Percentiles rank a stretch among this genome's conserved stretches.
phyloP scores from a whole-genome alignment of 2,113 vertebrate species.

The Tragelaphus imberbis region DNA sequence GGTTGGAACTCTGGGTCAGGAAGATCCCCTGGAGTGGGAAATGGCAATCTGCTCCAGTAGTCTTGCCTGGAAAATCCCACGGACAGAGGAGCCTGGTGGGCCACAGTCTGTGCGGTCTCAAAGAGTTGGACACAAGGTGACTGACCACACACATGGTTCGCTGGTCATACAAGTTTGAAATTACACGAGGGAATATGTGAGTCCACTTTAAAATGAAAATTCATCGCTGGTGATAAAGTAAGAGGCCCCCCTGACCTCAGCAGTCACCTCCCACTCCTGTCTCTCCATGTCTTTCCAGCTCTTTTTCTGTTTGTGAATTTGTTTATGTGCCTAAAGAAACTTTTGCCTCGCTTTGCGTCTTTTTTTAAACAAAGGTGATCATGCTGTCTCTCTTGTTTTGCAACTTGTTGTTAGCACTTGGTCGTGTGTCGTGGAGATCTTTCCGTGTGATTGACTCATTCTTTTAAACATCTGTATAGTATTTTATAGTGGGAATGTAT shows the following conservation, averaged over 20 bases:
- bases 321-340: neutral
- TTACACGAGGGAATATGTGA: neutral
- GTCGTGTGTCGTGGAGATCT: neutral
- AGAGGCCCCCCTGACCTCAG: neutral
- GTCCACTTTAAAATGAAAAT: neutral
- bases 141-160: neutral
- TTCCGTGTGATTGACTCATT: neutral
- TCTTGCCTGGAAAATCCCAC: neutral
- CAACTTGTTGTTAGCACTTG: neutral
- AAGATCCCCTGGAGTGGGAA: neutral
- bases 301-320: neutral
- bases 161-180: rapidly evolving
- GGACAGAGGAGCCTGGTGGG: neutral
- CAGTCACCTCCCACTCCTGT: neutral
- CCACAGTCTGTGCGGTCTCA: neutral
- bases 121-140: neutral
- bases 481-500: neutral
- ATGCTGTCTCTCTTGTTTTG: neutral
- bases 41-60: neutral
- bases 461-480: neutral
- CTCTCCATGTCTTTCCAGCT: neutral
- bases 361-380: neutral
- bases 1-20: neutral
- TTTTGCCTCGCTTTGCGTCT: neutral
- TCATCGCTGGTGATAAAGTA: neutral